These are phyloP conservation scores for Apistogramma diplotaenia DNA, from an alignment of 2,113 vertebrate species.

Conservation along the genomic window DNA sequence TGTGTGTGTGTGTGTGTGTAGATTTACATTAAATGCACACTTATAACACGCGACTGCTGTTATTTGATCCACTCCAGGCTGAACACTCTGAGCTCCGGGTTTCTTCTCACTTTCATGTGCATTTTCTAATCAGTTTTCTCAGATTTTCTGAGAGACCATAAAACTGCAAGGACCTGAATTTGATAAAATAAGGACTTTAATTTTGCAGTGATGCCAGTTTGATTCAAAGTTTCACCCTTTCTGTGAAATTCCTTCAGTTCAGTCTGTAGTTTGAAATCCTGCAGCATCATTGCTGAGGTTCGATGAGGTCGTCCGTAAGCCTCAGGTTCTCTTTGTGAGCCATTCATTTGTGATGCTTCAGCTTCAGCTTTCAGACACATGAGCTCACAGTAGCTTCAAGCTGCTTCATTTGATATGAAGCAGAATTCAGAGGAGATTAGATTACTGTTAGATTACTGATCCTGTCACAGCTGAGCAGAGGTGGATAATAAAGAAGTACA, in stretches of 20 bases:
- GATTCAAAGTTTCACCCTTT: no score
- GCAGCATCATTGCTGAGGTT: neutral
- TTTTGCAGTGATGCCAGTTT: neutral
- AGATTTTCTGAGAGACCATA: neutral
- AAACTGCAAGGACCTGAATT: neutral
- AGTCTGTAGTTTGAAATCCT: neutral
- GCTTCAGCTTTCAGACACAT: no score
- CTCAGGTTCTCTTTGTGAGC: neutral
- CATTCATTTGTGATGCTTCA: no score
- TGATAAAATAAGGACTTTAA: neutral
- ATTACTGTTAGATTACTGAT: no score
- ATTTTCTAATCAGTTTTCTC: neutral
- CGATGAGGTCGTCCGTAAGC: neutral
- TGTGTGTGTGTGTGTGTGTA: neutral
- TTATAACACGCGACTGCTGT: conserved; percentile 28
- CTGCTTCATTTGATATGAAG: neutral
- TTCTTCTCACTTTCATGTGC: neutral
- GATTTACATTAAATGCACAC: conserved; percentile 41
- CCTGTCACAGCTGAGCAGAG: no score
- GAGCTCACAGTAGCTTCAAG: neutral
- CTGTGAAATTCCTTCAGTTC: neutral
- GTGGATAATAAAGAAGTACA: no score
- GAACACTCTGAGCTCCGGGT: neutral
- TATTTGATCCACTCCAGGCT: neutral
- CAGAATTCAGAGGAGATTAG: neutral